Evolutionary conservation across 2,888 invertebrate species (phyloP), one percentile per base, ranked within the genome.

Genomic region (Pyrocoelia pectoralis): DNA sequence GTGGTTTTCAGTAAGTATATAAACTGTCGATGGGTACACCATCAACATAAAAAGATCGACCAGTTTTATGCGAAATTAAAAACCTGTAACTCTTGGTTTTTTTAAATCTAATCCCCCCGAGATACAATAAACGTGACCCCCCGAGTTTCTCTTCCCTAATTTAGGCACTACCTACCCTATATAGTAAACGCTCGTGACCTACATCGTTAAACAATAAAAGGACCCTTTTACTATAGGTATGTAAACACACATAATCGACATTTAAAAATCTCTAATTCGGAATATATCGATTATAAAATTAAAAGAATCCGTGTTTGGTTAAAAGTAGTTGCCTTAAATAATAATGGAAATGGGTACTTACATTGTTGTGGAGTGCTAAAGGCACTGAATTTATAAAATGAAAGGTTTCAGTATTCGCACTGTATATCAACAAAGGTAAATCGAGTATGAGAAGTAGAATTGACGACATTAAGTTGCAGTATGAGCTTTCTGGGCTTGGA

Each of bases 401-500:
- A n/a, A n/a, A n/a, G n/a, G 49, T 18, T 18, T 15, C 48, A 8
- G 50, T 50, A 8, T 19, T 29, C 24, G 29, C 28, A 24, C 28
- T 50, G 18, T 4, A 50, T 50, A 50, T 50, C 24, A 50, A 19
- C 43, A 46, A 14, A 14, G 58, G 10, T 29, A 48, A 58, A 58
- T 52, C 52, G 43, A 38, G 19, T 43, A 40, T 29, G 10, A 54
- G 13, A 40, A 28, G 2, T 5, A 4, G 10, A 13, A 50, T 14
- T 43, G 14, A 53, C 43, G 29, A 38, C 53, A 28, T 18, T 52
- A 50, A 51, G 43, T 28, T 53, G 59, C 43, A 56, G 52, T 56
- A 56, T 53, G 56, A 62, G 62, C 57, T 57, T 62, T 61, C 19
- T 38, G 46, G 46, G 51, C 46, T 56, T 43, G 57, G 62, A 57